phyloP scores from a whole-genome alignment of 2,888 invertebrate genomes.

The Yponomeuta cagnagella region DNA sequence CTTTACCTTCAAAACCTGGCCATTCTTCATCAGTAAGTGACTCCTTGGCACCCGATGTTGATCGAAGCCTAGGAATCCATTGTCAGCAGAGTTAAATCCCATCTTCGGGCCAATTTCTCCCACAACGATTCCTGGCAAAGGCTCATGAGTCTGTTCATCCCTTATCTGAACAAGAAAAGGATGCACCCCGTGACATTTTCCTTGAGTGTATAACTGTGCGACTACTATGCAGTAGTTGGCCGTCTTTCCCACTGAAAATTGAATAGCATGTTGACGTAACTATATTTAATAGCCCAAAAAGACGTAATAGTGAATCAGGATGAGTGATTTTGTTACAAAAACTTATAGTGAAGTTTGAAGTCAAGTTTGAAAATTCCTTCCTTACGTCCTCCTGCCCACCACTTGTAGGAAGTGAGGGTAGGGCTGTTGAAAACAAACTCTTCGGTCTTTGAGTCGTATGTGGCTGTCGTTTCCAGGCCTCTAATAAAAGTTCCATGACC shows the following conservation, averaged over 20 bases:
- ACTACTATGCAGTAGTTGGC: constrained; percentile 92
- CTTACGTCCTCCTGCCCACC: constrained; percentile 98
- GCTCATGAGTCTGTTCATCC: constrained; percentile 88
- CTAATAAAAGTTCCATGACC: constrained; percentile 96
- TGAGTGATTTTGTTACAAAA: too few species aligned
- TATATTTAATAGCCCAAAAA: too few species aligned
- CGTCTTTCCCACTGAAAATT: constrained; percentile 88
- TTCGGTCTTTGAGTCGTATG: constrained; percentile 87
- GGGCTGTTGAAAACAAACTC: constrained; percentile 94
- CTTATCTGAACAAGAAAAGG: constrained; percentile 93
- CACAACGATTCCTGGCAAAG: constrained; percentile 88
- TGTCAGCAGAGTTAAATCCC: constrained; percentile 91
- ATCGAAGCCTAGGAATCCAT: constrained; percentile 91
- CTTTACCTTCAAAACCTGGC: constrained; percentile 78
- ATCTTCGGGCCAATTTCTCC: constrained; percentile 96
- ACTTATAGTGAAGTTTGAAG: too few species aligned
- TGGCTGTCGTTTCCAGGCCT: constrained; percentile 94
- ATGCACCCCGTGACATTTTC: constrained; percentile 88
- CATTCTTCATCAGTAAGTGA: constrained; percentile 94
- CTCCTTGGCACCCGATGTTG: constrained; percentile 88
- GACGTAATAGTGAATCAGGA: too few species aligned
- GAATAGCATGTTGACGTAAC: neutral
- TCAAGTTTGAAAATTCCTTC: constrained; percentile 48
- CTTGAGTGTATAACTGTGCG: constrained; percentile 89
- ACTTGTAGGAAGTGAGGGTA: constrained; percentile 91